A percentile compares a stretch with the other conserved stretches of the same genome.
Conservation (phyloP, 2,113 vertebrate species). For the Bos javanicus region DNA sequence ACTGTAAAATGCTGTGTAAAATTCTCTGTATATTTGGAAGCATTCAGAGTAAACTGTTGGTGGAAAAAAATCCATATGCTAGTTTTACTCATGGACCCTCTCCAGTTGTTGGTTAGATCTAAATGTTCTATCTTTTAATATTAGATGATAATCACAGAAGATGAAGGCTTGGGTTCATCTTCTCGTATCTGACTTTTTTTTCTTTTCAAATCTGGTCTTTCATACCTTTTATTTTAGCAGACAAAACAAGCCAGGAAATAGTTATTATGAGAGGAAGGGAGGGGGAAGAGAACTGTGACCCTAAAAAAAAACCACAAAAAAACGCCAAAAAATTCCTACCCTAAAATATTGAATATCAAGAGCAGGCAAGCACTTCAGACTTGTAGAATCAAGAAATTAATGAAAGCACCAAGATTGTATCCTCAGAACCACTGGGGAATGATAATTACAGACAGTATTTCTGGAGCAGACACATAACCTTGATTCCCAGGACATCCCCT, state of each 20-base stretch:
- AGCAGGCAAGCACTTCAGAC: slow-evolving; percentile 38
- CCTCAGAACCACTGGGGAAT: slow-evolving; percentile 69
- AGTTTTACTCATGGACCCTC: not conserved
- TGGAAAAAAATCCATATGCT: not conserved
- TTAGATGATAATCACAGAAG: not conserved
- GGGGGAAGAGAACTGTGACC: not conserved
- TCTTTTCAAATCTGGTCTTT: slow-evolving; percentile 46
- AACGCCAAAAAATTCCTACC: not conserved
- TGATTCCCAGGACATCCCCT: slow-evolving; percentile 70
- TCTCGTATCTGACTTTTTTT: slow-evolving; percentile 43
- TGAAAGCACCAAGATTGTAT: slow-evolving; percentile 62
- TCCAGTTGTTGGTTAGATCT: not conserved
- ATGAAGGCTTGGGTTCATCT: slow-evolving; percentile 9
- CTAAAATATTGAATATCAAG: slow-evolving; percentile 49
- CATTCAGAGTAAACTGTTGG: not conserved
- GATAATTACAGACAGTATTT: slow-evolving; percentile 76
- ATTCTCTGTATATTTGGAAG: slow-evolving; percentile 12
- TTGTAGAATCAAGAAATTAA: slow-evolving; percentile 71
- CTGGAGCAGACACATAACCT: slow-evolving; percentile 74
- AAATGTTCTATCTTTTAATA: slow-evolving; percentile 18
- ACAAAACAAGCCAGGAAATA: slow-evolving; percentile 56
- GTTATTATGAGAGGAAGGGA: slow-evolving; percentile 42
- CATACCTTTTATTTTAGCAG: slow-evolving; percentile 40
- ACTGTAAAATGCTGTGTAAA: slow-evolving; percentile 25
- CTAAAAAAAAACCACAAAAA: not conserved